Evolutionary conservation across 1,140 invertebrate genomes (phyloP).

Genomic region (Telenomus remus): DNA sequence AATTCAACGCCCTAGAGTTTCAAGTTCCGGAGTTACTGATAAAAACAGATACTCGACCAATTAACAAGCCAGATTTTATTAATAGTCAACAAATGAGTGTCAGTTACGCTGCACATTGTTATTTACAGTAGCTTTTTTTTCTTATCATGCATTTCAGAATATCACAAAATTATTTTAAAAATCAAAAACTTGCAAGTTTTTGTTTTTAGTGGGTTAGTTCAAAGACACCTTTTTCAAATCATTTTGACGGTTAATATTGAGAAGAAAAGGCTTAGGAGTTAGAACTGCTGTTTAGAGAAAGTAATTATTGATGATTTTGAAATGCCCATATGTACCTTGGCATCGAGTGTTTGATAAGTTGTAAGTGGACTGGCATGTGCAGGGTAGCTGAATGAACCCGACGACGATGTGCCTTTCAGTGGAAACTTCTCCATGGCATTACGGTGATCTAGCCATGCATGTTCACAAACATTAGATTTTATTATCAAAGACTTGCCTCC

Average conservation of each 20-base stretch:
- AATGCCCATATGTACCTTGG: conserved; percentile 68
- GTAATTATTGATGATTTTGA: conserved; percentile 29
- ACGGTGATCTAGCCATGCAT: conserved; percentile 62
- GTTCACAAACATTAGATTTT: conserved; percentile 9
- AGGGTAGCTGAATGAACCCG: conserved; percentile 64
- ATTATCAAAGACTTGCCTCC: conserved; percentile 4
- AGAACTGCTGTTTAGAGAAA: not conserved
- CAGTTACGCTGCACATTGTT: no score
- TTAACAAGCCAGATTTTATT: conserved; percentile 22
- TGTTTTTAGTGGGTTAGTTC: no score
- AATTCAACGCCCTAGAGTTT: conserved; percentile 39
- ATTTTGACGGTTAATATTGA: no score
- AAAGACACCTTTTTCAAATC: no score
- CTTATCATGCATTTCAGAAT: no score
- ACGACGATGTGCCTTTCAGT: conserved; percentile 71
- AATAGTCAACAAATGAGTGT: conserved; percentile 2
- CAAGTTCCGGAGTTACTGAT: conserved; percentile 30
- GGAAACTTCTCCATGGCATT: conserved; percentile 75
- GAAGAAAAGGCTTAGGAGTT: no score
- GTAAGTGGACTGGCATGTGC: conserved; percentile 67
- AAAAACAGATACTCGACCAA: conserved; percentile 29
- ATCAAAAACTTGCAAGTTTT: no score
- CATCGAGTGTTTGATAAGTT: conserved; percentile 72
- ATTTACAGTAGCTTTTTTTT: no score
- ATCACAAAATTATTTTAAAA: no score